These are phyloP conservation scores for Dryocosmus kuriphilus DNA, from an alignment of 2,888 invertebrate species.

Conservation along the genomic window DNA sequence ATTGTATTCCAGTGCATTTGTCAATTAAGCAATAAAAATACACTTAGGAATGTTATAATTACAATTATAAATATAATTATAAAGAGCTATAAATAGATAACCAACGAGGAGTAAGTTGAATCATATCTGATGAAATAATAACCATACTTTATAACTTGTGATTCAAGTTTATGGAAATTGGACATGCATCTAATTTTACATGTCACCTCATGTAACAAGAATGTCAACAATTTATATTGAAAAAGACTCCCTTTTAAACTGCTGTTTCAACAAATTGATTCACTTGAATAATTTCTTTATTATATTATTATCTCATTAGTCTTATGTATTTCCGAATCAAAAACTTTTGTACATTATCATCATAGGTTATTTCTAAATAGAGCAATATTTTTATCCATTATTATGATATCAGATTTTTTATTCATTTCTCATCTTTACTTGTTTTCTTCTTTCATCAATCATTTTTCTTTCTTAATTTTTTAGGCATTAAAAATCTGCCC, in stretches of 20 bases:
- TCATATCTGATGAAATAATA: conserved; percentile 12
- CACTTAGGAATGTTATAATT: background rate
- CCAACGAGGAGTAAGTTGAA: background rate
- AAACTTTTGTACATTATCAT: background rate
- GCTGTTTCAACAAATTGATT: conserved; percentile 12
- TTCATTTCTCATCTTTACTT: no score
- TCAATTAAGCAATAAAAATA: no score
- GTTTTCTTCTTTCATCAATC: no score
- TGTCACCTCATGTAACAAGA: conserved; percentile 26
- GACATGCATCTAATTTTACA: conserved; percentile 33
- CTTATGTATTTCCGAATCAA: background rate
- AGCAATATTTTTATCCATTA: no score
- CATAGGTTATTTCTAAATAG: background rate
- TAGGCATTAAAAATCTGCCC: no score
- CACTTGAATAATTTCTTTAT: background rate
- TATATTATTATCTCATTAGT: no score
- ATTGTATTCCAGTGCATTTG: no score
- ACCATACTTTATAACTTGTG: conserved; percentile 5
- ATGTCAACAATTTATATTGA: conserved; percentile 26
- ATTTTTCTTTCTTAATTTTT: background rate
- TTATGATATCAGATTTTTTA: no score
- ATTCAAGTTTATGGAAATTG: conserved; percentile 35
- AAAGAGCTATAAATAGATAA: background rate
- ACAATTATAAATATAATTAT: background rate
- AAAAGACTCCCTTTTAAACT: conserved; percentile 17